Evolutionary conservation across 2,888 invertebrate genomes (phyloP).

Genomic region (Chironomus riparius): DNA sequence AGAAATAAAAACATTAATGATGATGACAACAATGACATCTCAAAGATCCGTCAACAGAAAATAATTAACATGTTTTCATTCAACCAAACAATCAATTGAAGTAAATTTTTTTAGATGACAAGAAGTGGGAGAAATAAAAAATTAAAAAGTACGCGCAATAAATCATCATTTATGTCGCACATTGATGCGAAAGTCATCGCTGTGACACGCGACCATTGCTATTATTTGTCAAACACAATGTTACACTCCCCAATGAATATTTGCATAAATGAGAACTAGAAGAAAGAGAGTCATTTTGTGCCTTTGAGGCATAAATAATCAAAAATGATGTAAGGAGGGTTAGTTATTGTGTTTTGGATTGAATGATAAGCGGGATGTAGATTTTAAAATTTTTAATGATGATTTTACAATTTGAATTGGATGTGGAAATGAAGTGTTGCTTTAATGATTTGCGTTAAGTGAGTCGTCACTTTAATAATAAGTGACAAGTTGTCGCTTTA

Average conservation of each 20-base stretch:
- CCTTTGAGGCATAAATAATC: background rate
- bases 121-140: background rate
- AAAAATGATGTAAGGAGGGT: background rate
- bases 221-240: slow-evolving; percentile 15
- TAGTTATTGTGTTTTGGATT: background rate
- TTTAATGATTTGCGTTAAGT: too few species aligned
- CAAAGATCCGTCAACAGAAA: too few species aligned
- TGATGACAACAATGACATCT: too few species aligned
- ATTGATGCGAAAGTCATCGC: slow-evolving; percentile 4
- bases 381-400: too few species aligned
- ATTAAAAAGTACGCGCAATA: slow-evolving; percentile 8
- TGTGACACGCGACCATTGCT: slow-evolving; percentile 9
- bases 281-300: background rate
- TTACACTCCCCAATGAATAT: background rate
- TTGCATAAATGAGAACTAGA: background rate
- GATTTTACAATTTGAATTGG: too few species aligned
- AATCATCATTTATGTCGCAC: slow-evolving; percentile 15
- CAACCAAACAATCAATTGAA: background rate
- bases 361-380: too few species aligned
- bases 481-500: too few species aligned
- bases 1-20: too few species aligned
- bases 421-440: too few species aligned
- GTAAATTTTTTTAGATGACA: background rate
- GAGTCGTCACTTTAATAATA: too few species aligned
- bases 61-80: slow-evolving; percentile 20